Evolutionary conservation across 2,888 invertebrate species (phyloP), one percentile per base, ranked within the genome.

Genomic region (Holacanthella duospinosa): DNA sequence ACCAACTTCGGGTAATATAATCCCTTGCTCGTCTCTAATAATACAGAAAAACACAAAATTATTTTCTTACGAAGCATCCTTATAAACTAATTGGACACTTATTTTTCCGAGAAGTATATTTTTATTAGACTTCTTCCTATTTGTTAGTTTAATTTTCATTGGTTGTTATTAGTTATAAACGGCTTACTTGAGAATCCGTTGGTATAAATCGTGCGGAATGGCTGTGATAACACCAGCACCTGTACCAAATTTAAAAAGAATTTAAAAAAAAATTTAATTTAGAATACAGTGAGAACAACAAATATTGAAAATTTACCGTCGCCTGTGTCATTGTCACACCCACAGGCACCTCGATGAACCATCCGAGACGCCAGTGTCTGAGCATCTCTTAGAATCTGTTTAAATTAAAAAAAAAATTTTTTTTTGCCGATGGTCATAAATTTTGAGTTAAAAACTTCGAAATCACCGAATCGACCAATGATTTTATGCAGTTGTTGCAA

Each of bases 331-430:
- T 97, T 97, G 82, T 99, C 99, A 81, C 96, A 95, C 53, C 95
- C 93, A 80, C 95, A 96, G 59, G 97, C 99, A 75, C 99, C 99
- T 71, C 99, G 89, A 81, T 99, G 99, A 82, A 94, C 93, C 97
- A 99, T 99, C 75, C 97, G 89, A 78, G 88, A 87, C 66, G 97
- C 89, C 80, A 97, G 84, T 73, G 84, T 88, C 80, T 94, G 88
- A 61, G 97, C 94, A 87, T 99, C 95, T 76, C 88, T 86, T 74
- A 99, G 84, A 77, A 99, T 94, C 91, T 94, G 36, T 16, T 12
- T 36, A 12, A n/a, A n/a, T n/a, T n/a, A n/a, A n/a, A n/a, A n/a
- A n/a, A n/a, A n/a, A n/a, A n/a, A n/a, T n/a, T n/a, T n/a, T n/a
- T n/a, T n/a, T n/a, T n/a, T n/a, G n/a, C n/a, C n/a, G n/a, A n/a